A percentile compares a stretch with the other conserved stretches of the same genome.
Conservation (phyloP, 2,797 vertebrate species). For the Peromyscus aztecus region DNA sequence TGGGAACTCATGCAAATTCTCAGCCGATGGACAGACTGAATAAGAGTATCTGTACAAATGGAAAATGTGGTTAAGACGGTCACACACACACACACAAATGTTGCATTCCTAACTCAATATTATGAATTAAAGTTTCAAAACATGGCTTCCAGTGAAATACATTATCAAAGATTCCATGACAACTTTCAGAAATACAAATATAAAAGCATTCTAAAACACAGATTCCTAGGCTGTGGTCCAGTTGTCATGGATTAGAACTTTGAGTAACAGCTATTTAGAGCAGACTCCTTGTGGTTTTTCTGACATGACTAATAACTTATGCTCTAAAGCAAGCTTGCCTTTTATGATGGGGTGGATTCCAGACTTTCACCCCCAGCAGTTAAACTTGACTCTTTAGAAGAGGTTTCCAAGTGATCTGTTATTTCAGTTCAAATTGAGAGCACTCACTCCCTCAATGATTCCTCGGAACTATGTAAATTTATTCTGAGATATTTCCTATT, state of each 20-base stretch:
- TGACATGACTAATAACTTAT: not conserved
- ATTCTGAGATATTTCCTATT: slow-evolving; percentile 50
- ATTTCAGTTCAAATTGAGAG: slow-evolving; percentile 65
- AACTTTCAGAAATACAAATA: not conserved
- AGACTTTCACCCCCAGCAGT: slow-evolving; percentile 7
- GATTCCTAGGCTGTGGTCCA: not conserved
- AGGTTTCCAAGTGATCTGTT: slow-evolving; percentile 40
- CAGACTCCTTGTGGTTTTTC: slow-evolving; percentile 8
- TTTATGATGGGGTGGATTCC: slow-evolving; percentile 27
- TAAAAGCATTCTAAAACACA: not conserved
- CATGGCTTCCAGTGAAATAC: not conserved
- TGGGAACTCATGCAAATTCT: not conserved
- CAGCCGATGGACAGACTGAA: not conserved
- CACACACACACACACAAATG: not conserved
- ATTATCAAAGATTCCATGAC: not conserved
- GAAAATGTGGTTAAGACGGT: not conserved
- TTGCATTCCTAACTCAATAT: not conserved
- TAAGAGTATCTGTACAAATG: not conserved
- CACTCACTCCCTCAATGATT: not conserved
- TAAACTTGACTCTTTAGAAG: slow-evolving; percentile 39
- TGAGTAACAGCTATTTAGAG: slow-evolving; percentile 12
- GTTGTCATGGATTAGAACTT: slow-evolving; percentile 5
- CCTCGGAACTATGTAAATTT: slow-evolving; percentile 47
- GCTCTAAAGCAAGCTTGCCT: slow-evolving; percentile 2
- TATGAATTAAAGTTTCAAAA: slow-evolving; percentile 9